These are phyloP conservation scores for Moxostoma hubbsi DNA, from an alignment of 2,797 vertebrate genomes.

Conservation along the genomic window DNA sequence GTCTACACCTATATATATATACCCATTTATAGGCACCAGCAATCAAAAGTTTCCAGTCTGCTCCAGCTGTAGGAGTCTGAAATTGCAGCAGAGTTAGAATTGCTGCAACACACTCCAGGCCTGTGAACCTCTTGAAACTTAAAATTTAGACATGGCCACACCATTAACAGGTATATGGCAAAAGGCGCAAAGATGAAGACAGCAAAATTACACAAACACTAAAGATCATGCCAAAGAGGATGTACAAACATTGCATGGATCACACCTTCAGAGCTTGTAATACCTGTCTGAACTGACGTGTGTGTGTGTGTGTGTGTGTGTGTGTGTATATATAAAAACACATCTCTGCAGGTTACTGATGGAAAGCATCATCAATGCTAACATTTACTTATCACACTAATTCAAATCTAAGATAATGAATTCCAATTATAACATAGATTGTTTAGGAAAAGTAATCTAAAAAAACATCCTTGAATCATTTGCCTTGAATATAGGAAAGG, in stretches of 20 bases:
- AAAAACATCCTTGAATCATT: conserved; percentile 55
- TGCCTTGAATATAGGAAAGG: conserved; percentile 40
- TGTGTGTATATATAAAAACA: conserved; percentile 13
- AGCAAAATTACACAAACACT: too few relatives aligned
- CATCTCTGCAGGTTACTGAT: conserved; percentile 45
- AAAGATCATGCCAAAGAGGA: neutral
- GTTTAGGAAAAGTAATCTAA: conserved; percentile 53
- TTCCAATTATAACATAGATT: conserved; percentile 59
- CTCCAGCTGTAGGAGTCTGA: too few relatives aligned
- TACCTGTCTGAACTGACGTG: conserved; percentile 52
- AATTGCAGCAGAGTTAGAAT: too few relatives aligned
- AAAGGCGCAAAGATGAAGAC: too few relatives aligned
- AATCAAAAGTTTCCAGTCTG: too few relatives aligned
- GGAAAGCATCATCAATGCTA: conserved; percentile 53
- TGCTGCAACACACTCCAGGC: too few relatives aligned
- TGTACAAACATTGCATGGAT: conserved; percentile 12
- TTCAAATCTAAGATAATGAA: conserved; percentile 58
- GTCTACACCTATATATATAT: too few relatives aligned
- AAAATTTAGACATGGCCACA: too few relatives aligned
- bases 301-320: too few relatives aligned
- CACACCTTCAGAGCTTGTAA: conserved; percentile 1
- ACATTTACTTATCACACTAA: conserved; percentile 56
- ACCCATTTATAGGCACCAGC: too few relatives aligned
- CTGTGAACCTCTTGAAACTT: too few relatives aligned
- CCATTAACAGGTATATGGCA: too few relatives aligned